Conservation (phyloP, 2,113 vertebrate species). For the Erythrocebus patas region DNA sequence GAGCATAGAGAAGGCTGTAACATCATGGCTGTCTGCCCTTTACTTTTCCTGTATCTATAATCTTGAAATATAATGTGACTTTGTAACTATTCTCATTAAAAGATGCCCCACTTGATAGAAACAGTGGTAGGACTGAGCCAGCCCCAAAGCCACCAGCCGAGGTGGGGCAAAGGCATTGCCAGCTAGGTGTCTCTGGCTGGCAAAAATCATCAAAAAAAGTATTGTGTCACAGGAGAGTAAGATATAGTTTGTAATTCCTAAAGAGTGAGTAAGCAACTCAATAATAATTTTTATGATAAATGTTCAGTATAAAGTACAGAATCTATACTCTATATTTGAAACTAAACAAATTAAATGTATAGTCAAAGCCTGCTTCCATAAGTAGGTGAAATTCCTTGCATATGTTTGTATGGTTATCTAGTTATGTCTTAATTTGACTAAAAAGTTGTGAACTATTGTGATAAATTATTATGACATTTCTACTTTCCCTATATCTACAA, state of each 20-base stretch:
- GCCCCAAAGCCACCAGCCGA: no score
- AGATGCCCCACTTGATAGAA: background rate
- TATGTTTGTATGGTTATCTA: background rate
- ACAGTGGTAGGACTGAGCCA: no score
- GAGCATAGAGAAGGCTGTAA: no score
- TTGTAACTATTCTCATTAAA: background rate
- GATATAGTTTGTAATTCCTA: background rate
- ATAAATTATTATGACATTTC: background rate
- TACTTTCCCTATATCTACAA: background rate
- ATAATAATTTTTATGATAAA: background rate
- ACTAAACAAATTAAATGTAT: background rate
- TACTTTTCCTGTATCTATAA: background rate
- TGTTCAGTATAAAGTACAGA: background rate
- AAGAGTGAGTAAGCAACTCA: background rate
- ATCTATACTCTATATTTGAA: background rate
- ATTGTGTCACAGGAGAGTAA: background rate
- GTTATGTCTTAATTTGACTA: background rate
- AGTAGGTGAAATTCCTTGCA: background rate
- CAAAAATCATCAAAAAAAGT: no score
- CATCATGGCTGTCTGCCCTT: no score
- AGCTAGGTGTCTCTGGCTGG: no score
- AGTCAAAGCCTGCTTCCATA: background rate
- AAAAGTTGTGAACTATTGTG: background rate
- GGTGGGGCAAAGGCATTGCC: no score
- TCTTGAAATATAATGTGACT: background rate